Conservation (phyloP, 2,113 vertebrate species). For the Saguinus midas region DNA sequence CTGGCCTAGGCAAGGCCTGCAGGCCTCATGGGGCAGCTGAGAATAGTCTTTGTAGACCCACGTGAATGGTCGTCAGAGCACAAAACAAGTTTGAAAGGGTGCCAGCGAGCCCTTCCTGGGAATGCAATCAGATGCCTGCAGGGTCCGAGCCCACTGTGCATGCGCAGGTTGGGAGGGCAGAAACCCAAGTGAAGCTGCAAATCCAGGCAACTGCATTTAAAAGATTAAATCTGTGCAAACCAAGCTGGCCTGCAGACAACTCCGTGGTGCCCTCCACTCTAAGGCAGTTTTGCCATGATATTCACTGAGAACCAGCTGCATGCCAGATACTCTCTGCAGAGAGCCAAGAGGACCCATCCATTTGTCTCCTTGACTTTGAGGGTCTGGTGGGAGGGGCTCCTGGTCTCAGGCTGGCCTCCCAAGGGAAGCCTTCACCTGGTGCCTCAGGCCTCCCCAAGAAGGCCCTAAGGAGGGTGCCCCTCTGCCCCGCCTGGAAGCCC, state of each 20-base stretch:
- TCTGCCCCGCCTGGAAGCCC: neutral
- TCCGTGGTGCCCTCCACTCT: neutral
- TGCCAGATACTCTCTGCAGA: neutral
- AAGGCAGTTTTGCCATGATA: neutral
- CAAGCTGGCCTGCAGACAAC: neutral
- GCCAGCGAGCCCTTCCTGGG: neutral
- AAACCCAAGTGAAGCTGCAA: neutral
- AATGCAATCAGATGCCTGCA: neutral
- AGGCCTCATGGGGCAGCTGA: neutral
- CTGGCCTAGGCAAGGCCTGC: neutral
- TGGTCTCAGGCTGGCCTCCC: neutral
- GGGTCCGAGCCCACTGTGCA: neutral
- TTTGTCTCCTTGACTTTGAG: too few relatives aligned
- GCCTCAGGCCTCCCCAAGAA: too few relatives aligned
- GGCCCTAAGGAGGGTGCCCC: rapidly evolving
- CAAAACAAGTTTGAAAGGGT: neutral
- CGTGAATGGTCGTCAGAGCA: neutral
- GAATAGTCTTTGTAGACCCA: neutral
- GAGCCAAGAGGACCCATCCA: neutral
- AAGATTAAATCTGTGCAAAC: neutral
- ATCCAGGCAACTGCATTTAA: neutral
- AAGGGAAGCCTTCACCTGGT: too few relatives aligned
- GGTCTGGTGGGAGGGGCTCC: neutral
- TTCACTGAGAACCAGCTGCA: neutral
- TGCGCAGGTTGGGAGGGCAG: neutral